Percentiles rank a stretch among this genome's conserved stretches.
These are phyloP conservation scores for Sciurus niger DNA, from an alignment of 2,113 vertebrate genomes.

Conservation along the genomic window DNA sequence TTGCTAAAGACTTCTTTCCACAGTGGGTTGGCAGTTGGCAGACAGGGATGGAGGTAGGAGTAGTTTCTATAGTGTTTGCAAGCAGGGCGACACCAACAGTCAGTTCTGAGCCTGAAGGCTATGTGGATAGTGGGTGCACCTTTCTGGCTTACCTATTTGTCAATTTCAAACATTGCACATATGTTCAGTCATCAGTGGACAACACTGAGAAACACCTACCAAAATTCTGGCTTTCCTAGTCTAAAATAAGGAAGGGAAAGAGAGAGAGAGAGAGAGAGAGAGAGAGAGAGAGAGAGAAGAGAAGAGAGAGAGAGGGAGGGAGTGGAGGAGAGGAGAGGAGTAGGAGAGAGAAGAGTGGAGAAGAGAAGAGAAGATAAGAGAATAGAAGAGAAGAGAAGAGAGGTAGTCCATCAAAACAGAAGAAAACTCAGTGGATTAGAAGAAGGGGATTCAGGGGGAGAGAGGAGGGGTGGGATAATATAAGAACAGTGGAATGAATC, in stretches of 20 bases:
- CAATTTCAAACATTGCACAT: background rate
- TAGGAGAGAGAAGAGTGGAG: rapidly evolving
- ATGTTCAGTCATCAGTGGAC: constrained; percentile 26
- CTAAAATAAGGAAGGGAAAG: no score
- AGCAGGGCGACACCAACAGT: constrained; percentile 31
- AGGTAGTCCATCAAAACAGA: no score
- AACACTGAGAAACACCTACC: background rate
- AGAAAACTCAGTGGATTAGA: no score
- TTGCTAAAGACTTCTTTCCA: constrained; percentile 11
- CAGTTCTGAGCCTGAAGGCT: background rate
- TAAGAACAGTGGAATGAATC: no score
- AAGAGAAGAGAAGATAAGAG: no score
- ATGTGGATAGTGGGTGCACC: background rate
- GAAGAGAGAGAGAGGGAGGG: no score
- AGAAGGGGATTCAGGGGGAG: no score
- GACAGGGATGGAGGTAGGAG: background rate
- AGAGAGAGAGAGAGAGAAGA: no score
- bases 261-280: no score
- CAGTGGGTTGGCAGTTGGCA: background rate
- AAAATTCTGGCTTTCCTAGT: constrained; percentile 25
- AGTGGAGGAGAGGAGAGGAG: no score
- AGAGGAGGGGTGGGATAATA: no score
- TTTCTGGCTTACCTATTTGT: background rate
- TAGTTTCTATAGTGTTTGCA: constrained; percentile 38
- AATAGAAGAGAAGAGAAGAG: no score